A percentile compares a stretch with the other conserved stretches of the same genome.
phyloP scores from a whole-genome alignment of 2,113 vertebrate genomes.

The Petrocephalus microphthalmus region DNA sequence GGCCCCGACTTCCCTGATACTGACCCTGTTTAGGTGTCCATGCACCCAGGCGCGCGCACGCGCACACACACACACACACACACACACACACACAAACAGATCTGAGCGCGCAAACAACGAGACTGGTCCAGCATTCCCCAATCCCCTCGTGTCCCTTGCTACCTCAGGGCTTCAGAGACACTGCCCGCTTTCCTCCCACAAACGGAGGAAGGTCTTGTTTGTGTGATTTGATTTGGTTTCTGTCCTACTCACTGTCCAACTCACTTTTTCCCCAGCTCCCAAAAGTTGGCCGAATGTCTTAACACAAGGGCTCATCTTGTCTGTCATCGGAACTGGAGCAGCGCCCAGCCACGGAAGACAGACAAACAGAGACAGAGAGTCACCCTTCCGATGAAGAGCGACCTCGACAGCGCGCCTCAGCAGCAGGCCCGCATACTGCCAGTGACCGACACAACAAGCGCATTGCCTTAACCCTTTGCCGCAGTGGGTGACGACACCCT shows the following conservation, averaged over 20 bases:
- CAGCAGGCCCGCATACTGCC: not conserved
- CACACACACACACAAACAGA: not conserved
- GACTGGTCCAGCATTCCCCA: not conserved
- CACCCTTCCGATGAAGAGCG: not conserved
- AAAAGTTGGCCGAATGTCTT: not conserved
- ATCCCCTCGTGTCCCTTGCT: not conserved
- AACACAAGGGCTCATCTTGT: not conserved
- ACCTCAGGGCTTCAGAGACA: not conserved
- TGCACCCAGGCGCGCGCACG: not conserved
- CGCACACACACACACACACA: not conserved
- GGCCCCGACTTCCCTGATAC: not conserved
- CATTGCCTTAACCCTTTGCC: not conserved
- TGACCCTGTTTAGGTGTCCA: not conserved
- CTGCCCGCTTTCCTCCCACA: not conserved
- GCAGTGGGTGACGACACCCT: not conserved
- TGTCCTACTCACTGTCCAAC: no score
- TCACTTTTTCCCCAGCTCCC: not conserved
- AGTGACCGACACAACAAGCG: not conserved
- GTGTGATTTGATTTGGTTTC: constrained; percentile 1
- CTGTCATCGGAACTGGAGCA: not conserved
- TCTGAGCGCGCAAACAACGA: not conserved
- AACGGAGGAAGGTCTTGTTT: not conserved
- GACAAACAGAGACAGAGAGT: not conserved
- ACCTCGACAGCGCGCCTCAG: not conserved
- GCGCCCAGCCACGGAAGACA: not conserved